Base-by-base conservation (phyloP, 1,140 invertebrate species). In the Heliothis subflexa region DNA sequence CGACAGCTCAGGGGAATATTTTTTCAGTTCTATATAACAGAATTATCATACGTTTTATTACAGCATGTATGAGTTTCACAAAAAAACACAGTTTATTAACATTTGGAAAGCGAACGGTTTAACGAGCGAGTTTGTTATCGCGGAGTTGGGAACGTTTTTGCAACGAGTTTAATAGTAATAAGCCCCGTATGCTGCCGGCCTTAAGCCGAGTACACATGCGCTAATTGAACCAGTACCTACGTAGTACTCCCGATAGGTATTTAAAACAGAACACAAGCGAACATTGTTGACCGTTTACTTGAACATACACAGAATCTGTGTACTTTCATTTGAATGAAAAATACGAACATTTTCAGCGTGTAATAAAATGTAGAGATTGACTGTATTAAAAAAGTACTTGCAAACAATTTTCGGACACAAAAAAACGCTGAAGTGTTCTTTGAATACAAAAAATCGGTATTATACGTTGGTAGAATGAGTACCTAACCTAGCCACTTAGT, bases 31-130 rank as follows among this genome's bases (percentile, higher is more conserved):
- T 21, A 47, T 16, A 25, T 50, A 45, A 59, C 45, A 62, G 47
- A 47, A 64, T 75, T 75, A 75, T 52, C 57, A 75, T 75, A 75
- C 25, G 3, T 25, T 64, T 21, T 64, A 75, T 54, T 62, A 49
- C 33, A 3, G 1, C 28, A 13, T 40, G 40, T 57, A 74, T 21
- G 45, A 61, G 54, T 61, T 72, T 50, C 9, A 45, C 16, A 61
- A 47, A 40, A 59, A 59, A 74, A 74, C 18, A 74, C 54, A 28
- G 13, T 61, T 59, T 49, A 74, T 61, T 28, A 70, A 50, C 66
- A 28, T 70, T 70, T n/a, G 12, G 47, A 28, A 18, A 18, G 64
- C 45, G 16, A 61, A 13, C 54, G 54, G 54, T 55, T 40, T 55
- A 55, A 55, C 18, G n/a, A 45, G 62, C 16, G 40, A 18, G 40